These are phyloP conservation scores for Oscheius sp. DNA, from an alignment of 2,888 invertebrate species.

Conservation along the genomic window DNA sequence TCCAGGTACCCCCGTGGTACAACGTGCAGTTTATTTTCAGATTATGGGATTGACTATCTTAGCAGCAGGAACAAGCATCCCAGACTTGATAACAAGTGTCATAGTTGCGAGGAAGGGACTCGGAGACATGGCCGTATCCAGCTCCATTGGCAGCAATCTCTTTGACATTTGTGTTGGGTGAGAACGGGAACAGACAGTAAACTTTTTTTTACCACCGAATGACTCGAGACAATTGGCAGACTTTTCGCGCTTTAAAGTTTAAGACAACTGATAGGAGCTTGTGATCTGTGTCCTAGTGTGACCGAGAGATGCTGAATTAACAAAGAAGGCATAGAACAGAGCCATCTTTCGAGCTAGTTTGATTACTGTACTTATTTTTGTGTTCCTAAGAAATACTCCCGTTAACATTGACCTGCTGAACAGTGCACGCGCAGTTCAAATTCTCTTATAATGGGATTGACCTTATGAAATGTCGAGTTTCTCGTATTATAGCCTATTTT, in stretches of 20 bases:
- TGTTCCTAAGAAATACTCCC: no score
- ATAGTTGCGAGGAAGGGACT: constrained; percentile 98
- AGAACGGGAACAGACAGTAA: constrained; percentile 75
- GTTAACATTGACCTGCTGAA: no score
- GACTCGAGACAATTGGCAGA: not conserved
- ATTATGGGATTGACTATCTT: constrained; percentile 97
- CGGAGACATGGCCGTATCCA: constrained; percentile 99
- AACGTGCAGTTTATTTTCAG: constrained; percentile 70
- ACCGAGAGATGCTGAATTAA: not conserved
- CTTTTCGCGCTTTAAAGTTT: constrained; percentile 10
- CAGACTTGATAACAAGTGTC: constrained; percentile 97
- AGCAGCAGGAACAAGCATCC: constrained; percentile 97
- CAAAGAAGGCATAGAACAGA: not conserved
- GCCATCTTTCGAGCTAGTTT: no score
- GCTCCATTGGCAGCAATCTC: constrained; percentile 97
- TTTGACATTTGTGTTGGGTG: constrained; percentile 99
- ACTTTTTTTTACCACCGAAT: not conserved
- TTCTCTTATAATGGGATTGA: no score
- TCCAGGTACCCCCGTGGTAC: no score
- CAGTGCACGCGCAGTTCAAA: no score
- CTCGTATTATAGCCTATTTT: no score
- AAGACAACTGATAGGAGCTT: not conserved
- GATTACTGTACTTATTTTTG: no score
- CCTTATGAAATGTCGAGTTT: no score
- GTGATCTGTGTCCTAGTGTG: not conserved